Conservation (phyloP, 2,113 vertebrate genomes). For the Melanostigma gelatinosum region DNA sequence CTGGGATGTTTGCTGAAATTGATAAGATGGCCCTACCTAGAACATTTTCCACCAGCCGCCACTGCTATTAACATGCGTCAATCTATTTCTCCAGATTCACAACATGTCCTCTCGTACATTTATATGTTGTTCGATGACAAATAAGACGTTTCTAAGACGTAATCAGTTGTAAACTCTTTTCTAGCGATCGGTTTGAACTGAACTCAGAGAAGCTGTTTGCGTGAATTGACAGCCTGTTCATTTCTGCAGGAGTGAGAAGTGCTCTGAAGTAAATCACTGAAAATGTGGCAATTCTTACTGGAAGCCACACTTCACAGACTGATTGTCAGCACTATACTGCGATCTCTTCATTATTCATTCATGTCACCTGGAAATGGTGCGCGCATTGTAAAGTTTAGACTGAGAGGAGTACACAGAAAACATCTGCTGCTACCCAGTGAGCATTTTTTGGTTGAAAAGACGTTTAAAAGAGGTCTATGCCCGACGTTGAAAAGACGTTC, state of each 20-base stretch:
- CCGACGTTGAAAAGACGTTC: no score
- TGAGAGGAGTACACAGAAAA: conserved; percentile 12
- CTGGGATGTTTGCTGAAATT: no score
- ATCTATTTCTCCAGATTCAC: neutral
- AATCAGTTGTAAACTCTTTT: conserved; percentile 18
- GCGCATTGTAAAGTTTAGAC: neutral
- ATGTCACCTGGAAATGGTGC: neutral
- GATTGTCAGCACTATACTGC: neutral
- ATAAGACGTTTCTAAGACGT: neutral
- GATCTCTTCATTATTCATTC: conserved; percentile 3
- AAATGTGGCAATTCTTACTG: neutral
- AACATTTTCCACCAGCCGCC: no score
- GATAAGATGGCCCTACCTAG: no score
- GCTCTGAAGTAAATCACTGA: neutral
- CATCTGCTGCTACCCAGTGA: conserved; percentile 24
- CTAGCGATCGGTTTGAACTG: neutral
- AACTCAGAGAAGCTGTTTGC: conserved; percentile 15
- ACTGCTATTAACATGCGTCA: neutral
- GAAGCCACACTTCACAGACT: neutral
- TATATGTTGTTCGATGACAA: conserved; percentile 3
- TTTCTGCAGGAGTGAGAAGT: neutral
- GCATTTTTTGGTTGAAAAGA: no score
- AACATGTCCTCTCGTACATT: neutral
- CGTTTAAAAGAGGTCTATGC: no score
- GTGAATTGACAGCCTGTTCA: conserved; percentile 9